phyloP scores from a whole-genome alignment of 2,888 invertebrate genomes.

The Adela reaumurella region DNA sequence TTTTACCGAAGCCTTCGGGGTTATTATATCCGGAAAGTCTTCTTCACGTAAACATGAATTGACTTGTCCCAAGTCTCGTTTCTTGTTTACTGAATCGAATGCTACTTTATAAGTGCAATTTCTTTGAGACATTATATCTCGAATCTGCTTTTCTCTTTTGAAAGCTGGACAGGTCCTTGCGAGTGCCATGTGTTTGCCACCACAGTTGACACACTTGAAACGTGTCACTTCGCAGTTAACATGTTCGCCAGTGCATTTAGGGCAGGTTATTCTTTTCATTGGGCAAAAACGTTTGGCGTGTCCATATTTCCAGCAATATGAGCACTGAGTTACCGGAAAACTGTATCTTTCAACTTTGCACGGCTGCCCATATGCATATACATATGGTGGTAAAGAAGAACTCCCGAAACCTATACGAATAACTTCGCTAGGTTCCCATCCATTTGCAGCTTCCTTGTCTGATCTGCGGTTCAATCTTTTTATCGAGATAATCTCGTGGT shows the following conservation, averaged over 20 bases:
- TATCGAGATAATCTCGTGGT: not conserved
- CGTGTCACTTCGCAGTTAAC: not conserved
- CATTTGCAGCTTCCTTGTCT: not conserved
- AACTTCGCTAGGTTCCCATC: conserved; percentile 1
- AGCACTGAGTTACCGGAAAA: conserved; percentile 3
- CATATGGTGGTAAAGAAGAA: not conserved
- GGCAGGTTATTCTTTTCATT: conserved; percentile 6
- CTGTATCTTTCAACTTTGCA: conserved; percentile 1
- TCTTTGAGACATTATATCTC: conserved; percentile 5
- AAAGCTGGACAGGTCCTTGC: not conserved
- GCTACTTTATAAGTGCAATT: conserved; percentile 8
- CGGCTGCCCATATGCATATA: not conserved
- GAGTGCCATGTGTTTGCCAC: conserved; percentile 6
- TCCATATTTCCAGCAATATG: conserved; percentile 1
- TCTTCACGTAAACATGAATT: too few species aligned
- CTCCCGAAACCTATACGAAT: conserved; percentile 3
- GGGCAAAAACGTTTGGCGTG: not conserved
- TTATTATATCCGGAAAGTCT: too few species aligned
- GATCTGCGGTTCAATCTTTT: conserved; percentile 1
- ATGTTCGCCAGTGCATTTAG: conserved; percentile 6
- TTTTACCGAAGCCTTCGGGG: too few species aligned
- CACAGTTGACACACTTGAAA: conserved; percentile 9
- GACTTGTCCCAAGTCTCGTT: too few species aligned
- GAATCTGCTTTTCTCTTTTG: not conserved
- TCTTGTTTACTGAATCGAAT: too few species aligned